Evolutionary conservation across 2,888 invertebrate species (phyloP).

Genomic region (Campoletis raptor): DNA sequence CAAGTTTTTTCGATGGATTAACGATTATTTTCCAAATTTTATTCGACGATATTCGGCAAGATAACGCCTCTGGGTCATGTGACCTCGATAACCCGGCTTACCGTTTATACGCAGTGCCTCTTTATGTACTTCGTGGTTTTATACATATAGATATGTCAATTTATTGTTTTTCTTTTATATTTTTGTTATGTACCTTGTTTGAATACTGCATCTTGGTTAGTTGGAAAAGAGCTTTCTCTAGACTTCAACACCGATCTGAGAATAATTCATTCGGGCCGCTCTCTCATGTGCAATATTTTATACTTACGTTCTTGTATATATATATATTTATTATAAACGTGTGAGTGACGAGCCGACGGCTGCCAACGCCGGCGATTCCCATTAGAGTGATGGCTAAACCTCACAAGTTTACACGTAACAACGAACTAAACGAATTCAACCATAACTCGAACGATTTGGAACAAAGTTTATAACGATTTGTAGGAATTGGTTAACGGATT

Average conservation of each 20-base stretch:
- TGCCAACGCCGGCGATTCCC: constrained; percentile 52
- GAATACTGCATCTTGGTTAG: constrained; percentile 27
- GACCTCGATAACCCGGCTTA: neutral
- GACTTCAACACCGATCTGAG: constrained; percentile 61
- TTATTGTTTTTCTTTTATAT: constrained; percentile 3
- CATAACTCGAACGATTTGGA: constrained; percentile 22
- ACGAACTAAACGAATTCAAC: constrained; percentile 42
- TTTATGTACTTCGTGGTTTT: neutral
- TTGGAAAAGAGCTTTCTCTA: constrained; percentile 65
- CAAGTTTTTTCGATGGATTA: neutral
- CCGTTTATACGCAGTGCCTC: constrained; percentile 19
- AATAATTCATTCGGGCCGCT: constrained; percentile 67
- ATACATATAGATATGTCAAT: neutral
- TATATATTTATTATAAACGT: constrained; percentile 38
- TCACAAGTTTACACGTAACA: constrained; percentile 42
- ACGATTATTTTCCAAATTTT: neutral
- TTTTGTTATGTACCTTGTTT: constrained; percentile 10
- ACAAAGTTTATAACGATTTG: constrained; percentile 9
- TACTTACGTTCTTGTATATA: neutral
- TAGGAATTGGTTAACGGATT: constrained; percentile 14
- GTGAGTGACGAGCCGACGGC: constrained; percentile 68
- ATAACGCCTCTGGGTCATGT: constrained; percentile 8
- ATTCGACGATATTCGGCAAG: neutral
- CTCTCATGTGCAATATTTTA: constrained; percentile 43
- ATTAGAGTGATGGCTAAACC: constrained; percentile 51